Percentiles rank a stretch among this genome's conserved stretches.
Evolutionary conservation across 1,140 invertebrate genomes (phyloP).

Genomic region (Glossosoma conforme): DNA sequence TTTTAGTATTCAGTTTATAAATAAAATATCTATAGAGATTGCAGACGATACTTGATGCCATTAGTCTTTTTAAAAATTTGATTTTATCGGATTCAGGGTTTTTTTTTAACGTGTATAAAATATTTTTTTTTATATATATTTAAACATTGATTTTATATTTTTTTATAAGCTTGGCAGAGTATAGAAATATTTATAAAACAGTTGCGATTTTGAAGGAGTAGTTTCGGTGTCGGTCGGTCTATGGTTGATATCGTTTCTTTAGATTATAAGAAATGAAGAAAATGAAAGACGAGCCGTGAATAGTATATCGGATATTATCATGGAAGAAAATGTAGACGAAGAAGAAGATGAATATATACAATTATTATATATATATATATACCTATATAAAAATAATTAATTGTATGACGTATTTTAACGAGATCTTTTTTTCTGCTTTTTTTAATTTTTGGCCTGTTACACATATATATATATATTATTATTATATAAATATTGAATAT

Average conservation of each 20-base stretch:
- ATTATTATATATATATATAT: background rate
- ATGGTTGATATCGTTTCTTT: conserved; percentile 1
- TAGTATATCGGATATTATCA: background rate
- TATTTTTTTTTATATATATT: background rate
- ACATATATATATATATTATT: no score
- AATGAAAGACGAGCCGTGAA: background rate
- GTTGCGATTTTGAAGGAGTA: no score
- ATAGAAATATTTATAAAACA: no score
- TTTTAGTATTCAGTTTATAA: no score
- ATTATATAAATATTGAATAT: no score
- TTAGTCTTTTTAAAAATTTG: background rate
- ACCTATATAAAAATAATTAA: background rate
- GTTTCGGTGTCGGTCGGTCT: no score
- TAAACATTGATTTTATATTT: background rate
- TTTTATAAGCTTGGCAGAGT: no score
- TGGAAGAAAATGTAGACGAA: background rate
- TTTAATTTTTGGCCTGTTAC: background rate
- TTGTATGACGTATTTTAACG: background rate
- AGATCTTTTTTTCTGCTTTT: background rate
- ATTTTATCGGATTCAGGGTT: background rate
- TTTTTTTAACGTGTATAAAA: background rate
- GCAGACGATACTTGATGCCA: background rate
- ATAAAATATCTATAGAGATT: no score
- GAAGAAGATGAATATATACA: background rate
- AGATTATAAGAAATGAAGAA: no score